These are phyloP conservation scores for Trachelus iudaicus DNA, from an alignment of 2,888 invertebrate genomes.

Conservation along the genomic window DNA sequence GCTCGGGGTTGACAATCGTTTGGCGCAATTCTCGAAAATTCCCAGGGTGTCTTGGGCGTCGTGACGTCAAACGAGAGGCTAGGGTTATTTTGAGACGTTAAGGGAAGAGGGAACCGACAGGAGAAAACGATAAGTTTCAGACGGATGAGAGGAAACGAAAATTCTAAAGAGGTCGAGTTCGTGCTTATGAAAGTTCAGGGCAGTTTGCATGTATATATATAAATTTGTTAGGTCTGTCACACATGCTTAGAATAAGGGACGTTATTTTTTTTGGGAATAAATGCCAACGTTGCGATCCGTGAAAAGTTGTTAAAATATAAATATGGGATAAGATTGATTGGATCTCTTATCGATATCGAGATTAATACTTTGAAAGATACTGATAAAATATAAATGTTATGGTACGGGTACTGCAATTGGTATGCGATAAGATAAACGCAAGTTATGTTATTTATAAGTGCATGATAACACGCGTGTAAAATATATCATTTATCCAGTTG, in stretches of 20 bases:
- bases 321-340: neutral
- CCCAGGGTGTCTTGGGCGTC: slow-evolving; percentile 24
- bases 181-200: neutral
- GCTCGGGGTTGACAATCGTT: neutral
- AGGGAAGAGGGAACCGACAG: neutral
- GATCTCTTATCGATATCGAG: neutral
- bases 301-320: neutral
- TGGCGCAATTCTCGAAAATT: slow-evolving; percentile 20
- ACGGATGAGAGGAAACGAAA: neutral
- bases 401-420: neutral
- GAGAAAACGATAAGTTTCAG: neutral
- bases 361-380: neutral
- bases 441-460: neutral
- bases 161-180: slow-evolving; percentile 19
- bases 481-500: neutral
- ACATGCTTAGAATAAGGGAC: neutral
- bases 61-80: slow-evolving; percentile 47
- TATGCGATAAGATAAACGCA: neutral
- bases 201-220: neutral
- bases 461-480: neutral
- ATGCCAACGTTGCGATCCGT: neutral
- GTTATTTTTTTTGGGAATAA: neutral
- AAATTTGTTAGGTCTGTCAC: too few species aligned
- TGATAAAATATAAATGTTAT: neutral
- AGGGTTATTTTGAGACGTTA: slow-evolving; percentile 42